phyloP scores from a whole-genome alignment of 2,113 vertebrate genomes.

The Echinops telfairi region DNA sequence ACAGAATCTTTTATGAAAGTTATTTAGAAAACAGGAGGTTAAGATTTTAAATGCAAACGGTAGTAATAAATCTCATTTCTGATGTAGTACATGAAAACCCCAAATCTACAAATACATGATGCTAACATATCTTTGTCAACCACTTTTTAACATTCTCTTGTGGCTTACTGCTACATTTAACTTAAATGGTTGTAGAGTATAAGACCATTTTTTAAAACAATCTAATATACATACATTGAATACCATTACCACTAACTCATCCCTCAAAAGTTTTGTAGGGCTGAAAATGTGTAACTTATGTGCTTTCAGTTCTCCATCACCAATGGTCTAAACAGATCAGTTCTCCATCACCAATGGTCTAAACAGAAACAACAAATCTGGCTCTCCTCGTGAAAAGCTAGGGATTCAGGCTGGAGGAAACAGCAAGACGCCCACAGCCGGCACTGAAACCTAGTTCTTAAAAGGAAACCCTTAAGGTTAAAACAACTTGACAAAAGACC shows the following conservation, averaged over 20 bases:
- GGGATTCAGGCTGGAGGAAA: not conserved
- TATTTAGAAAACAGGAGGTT: not conserved
- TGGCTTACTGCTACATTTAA: not conserved
- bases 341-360: not conserved
- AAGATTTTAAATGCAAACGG: not conserved
- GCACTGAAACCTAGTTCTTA: slow-evolving; percentile 2
- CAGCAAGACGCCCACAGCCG: not conserved
- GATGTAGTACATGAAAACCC: not conserved
- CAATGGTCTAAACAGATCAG: not conserved
- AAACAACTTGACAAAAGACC: not conserved
- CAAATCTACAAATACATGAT: not conserved
- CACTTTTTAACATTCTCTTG: not conserved
- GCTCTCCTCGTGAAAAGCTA: not conserved
- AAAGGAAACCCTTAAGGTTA: not conserved
- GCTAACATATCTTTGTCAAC: slow-evolving; percentile 2
- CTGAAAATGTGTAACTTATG: not conserved
- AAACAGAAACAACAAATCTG: not conserved
- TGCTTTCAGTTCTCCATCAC: not conserved
- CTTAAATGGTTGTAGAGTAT: not conserved
- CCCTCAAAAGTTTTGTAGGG: not conserved
- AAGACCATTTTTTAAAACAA: not conserved
- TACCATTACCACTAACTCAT: not conserved
- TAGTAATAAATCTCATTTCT: not conserved
- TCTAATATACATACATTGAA: not conserved
- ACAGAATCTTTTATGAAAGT: not conserved